Evolutionary conservation across 2,113 vertebrate species (phyloP).

Genomic region (Ictidomys tridecemlineatus): DNA sequence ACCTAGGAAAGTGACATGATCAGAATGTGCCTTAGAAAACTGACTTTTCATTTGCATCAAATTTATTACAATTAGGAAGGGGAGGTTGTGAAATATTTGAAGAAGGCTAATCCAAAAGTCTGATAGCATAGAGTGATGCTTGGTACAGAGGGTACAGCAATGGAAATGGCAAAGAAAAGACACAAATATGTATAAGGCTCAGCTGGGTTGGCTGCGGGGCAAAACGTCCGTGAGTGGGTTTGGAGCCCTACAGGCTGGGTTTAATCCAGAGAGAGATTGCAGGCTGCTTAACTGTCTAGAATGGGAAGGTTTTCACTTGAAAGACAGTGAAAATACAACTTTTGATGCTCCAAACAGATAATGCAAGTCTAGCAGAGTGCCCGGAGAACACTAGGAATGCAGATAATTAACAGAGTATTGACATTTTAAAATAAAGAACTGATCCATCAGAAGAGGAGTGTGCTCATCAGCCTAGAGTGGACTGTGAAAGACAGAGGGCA

Average conservation of each 20-base stretch:
- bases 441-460: not conserved
- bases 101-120: not conserved
- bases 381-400: not conserved
- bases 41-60: not conserved
- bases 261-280: not conserved
- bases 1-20: not conserved
- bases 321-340: not conserved
- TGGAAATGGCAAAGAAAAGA: not conserved
- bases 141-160: not conserved
- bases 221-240: not conserved
- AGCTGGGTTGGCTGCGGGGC: not conserved
- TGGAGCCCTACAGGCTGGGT: not conserved
- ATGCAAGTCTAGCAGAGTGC: not conserved
- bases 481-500: not conserved
- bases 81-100: not conserved
- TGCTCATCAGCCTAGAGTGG: not conserved
- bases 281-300: not conserved
- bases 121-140: not conserved
- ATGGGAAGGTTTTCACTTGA: not conserved
- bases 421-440: not conserved
- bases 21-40: not conserved
- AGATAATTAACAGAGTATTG: not conserved
- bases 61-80: not conserved
- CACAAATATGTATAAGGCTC: fast-evolving
- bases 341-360: not conserved